A percentile compares a stretch with the other conserved stretches of the same genome.
phyloP scores from a whole-genome alignment of 2,113 vertebrate genomes.

The Pardalotus punctatus region DNA sequence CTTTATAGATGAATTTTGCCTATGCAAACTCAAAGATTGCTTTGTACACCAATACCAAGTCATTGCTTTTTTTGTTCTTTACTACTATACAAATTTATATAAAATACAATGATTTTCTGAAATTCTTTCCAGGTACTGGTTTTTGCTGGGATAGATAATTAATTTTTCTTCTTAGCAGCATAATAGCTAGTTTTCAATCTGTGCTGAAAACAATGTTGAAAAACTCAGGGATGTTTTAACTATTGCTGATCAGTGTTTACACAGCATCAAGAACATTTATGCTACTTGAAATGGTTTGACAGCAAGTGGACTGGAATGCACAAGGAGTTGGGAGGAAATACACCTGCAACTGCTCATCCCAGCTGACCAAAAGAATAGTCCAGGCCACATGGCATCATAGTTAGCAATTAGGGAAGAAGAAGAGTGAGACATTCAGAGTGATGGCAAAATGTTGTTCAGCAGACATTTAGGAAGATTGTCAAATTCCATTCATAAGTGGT shows the following conservation, averaged over 20 bases:
- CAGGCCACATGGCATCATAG: neutral
- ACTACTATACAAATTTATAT: neutral
- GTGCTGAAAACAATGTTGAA: neutral
- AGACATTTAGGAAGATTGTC: conserved; percentile 4
- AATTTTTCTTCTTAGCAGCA: neutral
- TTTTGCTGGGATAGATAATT: neutral
- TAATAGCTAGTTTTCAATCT: neutral
- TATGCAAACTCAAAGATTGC: neutral
- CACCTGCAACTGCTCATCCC: neutral
- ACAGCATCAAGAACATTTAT: neutral
- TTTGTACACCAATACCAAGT: neutral
- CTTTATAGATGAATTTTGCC: neutral
- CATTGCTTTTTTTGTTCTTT: neutral
- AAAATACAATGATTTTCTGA: neutral
- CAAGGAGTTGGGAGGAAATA: neutral
- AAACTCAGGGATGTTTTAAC: neutral
- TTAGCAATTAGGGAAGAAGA: neutral
- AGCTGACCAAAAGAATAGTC: neutral
- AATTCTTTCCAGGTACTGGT: neutral
- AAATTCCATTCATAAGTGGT: conserved; percentile 9
- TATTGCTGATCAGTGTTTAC: neutral
- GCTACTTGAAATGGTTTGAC: no score
- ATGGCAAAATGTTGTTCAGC: neutral
- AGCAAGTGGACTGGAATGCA: accelerated
- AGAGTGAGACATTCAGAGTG: accelerated